Conservation (phyloP, 2,888 invertebrate species). For the Acronicta aceris region DNA sequence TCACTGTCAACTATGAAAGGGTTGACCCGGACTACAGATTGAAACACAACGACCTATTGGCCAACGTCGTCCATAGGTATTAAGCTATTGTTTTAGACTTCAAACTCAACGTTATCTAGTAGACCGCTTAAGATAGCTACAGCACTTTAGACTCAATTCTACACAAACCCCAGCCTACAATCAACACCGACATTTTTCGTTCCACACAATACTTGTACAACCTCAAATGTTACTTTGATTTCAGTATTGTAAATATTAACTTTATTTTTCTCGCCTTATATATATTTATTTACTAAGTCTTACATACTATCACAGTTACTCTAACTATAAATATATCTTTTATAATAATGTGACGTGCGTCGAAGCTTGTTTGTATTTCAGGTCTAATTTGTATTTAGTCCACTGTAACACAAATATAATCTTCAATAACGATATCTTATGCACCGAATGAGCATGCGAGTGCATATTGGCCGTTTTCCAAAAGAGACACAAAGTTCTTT, state of each 20-base stretch:
- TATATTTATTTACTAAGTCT: conserved; percentile 63
- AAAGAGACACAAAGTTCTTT: conserved; percentile 42
- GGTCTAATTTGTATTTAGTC: conserved; percentile 73
- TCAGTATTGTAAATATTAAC: conserved; percentile 67
- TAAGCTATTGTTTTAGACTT: conserved; percentile 12
- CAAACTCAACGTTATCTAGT: conserved; percentile 35
- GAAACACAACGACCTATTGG: conserved; percentile 97
- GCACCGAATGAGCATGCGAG: conserved; percentile 86
- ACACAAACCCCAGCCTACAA: conserved; percentile 41
- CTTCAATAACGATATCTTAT: conserved; percentile 63
- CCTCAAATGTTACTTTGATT: conserved; percentile 53
- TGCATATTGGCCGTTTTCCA: conserved; percentile 67
- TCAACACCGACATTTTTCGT: conserved; percentile 42
- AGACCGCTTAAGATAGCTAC: conserved; percentile 60
- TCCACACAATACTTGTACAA: conserved; percentile 57
- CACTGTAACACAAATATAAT: conserved; percentile 68
- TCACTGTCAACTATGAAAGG: conserved; percentile 97
- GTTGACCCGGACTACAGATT: conserved; percentile 97
- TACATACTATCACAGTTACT: conserved; percentile 55
- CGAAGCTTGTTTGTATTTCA: conserved; percentile 74
- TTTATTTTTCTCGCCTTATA: conserved; percentile 64
- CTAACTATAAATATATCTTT: conserved; percentile 53
- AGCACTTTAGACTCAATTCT: conserved; percentile 56
- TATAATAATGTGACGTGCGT: conserved; percentile 60
- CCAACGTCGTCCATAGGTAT: conserved; percentile 98